These are phyloP conservation scores for Hypena proboscidalis DNA, from an alignment of 2,888 invertebrate genomes.

Conservation along the genomic window DNA sequence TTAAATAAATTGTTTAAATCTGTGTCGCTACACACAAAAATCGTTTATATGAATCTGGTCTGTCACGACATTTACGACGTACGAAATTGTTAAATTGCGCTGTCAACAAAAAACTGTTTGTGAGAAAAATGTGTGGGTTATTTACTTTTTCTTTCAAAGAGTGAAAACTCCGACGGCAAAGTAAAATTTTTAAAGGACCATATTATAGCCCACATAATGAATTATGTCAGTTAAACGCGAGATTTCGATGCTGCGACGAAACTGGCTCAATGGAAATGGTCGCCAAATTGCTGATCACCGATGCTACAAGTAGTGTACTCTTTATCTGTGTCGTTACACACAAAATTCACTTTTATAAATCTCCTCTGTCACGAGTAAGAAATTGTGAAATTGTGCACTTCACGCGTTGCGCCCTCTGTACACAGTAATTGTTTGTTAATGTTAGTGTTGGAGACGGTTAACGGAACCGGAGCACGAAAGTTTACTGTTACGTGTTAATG, in stretches of 20 bases:
- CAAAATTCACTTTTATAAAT: constrained; percentile 40
- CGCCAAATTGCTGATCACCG: too few species aligned
- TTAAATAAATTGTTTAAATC: constrained; percentile 22
- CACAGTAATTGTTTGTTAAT: constrained; percentile 27
- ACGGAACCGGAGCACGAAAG: constrained; percentile 2
- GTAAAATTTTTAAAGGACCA: too few species aligned
- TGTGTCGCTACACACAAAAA: constrained; percentile 38
- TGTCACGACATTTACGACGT: constrained; percentile 43
- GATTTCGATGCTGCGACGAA: too few species aligned
- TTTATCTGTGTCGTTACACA: constrained; percentile 37
- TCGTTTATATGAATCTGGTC: constrained; percentile 39
- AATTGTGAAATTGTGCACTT: constrained; percentile 37
- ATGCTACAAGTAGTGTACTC: too few species aligned
- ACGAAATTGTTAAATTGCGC: constrained; percentile 37
- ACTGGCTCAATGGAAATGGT: too few species aligned
- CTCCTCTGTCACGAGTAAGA: constrained; percentile 40
- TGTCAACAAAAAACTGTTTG: too few species aligned
- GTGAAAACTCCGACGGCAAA: too few species aligned
- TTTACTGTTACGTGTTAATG: background rate
- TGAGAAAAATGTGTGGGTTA: too few species aligned
- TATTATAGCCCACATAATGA: too few species aligned
- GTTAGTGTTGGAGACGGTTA: background rate
- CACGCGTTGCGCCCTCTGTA: constrained; percentile 36
- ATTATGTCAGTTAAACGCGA: too few species aligned
- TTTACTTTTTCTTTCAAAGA: too few species aligned